A percentile compares a stretch with the other conserved stretches of the same genome.
These are phyloP conservation scores for Channallabes apus DNA, from an alignment of 2,797 vertebrate species.

Conservation along the genomic window DNA sequence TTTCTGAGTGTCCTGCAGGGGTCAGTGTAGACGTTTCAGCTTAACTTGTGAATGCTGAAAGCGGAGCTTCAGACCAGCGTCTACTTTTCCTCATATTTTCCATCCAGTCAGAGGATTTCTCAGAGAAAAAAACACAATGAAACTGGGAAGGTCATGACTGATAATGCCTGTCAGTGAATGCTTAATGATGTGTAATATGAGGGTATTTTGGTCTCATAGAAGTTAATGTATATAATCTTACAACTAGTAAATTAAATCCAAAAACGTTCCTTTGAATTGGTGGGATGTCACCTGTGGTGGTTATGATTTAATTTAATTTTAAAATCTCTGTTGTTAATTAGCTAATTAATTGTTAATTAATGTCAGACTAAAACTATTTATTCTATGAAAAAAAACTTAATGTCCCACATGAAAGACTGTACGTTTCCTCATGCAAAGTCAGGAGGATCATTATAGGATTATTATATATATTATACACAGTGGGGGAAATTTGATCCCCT, in stretches of 20 bases:
- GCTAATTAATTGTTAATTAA: neutral
- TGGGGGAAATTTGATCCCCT: too few species aligned
- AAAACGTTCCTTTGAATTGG: neutral
- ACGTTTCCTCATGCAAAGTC: neutral
- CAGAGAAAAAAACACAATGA: neutral
- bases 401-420: neutral
- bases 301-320: neutral
- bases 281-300: neutral
- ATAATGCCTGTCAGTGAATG: neutral
- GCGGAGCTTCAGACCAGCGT: neutral
- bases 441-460: neutral
- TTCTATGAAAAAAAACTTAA: neutral
- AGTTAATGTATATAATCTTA: neutral
- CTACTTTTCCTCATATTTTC: neutral
- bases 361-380: neutral
- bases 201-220: neutral
- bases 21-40: neutral
- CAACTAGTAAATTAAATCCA: neutral
- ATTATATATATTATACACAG: too few species aligned
- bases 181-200: neutral
- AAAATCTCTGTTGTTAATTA: neutral
- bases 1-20: neutral
- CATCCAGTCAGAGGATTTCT: constrained; percentile 8
- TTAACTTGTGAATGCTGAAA: neutral
- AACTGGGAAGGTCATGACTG: neutral